Evolutionary conservation across 2,797 vertebrate species (phyloP).

Genomic region (Acestrorhynchus altus): DNA sequence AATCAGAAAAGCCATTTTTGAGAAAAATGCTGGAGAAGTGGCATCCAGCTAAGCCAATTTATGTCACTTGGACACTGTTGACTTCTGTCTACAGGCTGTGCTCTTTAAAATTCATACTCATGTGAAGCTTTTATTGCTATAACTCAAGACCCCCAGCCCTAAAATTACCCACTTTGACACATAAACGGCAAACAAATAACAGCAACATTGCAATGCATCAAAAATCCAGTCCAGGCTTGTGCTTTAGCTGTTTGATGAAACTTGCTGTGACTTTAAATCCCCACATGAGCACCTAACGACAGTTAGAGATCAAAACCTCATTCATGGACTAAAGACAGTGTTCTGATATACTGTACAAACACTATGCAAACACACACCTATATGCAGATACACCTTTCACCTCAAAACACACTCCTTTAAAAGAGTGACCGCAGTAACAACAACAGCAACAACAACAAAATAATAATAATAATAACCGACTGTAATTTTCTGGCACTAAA

Average conservation of each 20-base stretch:
- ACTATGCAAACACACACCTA: neutral
- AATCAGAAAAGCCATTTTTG: neutral
- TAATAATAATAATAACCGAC: too few species aligned
- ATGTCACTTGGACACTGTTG: neutral
- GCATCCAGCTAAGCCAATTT: neutral
- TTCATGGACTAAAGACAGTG: constrained; percentile 6
- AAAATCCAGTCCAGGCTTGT: too few species aligned
- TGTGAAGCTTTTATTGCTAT: neutral
- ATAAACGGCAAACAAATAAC: neutral
- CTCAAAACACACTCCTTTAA: neutral
- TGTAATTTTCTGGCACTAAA: too few species aligned
- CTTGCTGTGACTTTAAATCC: neutral
- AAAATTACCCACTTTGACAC: neutral
- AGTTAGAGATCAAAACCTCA: constrained; percentile 2
- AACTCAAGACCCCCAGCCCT: neutral
- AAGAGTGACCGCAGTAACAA: too few species aligned
- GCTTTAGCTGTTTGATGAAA: neutral
- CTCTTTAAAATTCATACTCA: neutral
- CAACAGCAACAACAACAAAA: too few species aligned
- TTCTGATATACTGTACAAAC: neutral
- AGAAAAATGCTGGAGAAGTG: neutral
- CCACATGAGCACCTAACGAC: neutral
- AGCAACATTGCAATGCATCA: too few species aligned
- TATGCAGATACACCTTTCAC: neutral
- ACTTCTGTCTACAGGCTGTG: neutral